Evolutionary conservation across 2,797 vertebrate genomes (phyloP), one percentile per base, ranked within the genome.

Genomic region (Lindbergichthys nudifrons): DNA sequence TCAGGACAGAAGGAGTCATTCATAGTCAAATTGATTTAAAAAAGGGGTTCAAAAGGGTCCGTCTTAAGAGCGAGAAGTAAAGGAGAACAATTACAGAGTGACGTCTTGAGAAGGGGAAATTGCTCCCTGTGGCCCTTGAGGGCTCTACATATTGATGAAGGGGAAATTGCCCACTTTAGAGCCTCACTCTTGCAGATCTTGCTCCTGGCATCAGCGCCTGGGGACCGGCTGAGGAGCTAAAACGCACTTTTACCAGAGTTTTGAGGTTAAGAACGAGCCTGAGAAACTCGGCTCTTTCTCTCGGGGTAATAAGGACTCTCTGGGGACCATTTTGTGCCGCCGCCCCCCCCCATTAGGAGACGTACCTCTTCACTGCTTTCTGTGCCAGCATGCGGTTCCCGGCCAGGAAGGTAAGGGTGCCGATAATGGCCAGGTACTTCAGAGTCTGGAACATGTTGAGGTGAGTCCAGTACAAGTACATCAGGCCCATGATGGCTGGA

Each of bases 361-460:
- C 88, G 75, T 93, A 99, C 98, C 98, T 94, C 94, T 99, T 99
- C 26, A 99, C 95, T 85, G 98, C 98, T 92, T 99, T 99, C 81
- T 98, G 97, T 79, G 98, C 98, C 88, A 99, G 93, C 98, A 99
- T 99, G 80, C 97, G 97, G 90, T 99, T 99, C 72, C 98, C 98
- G 54, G 97, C 97, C 46, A 99, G 95, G 95, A 99, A 99, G 1
- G 98, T 99, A 71, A 99, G 79, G 4, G 94, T 95, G 19, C 98
- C 97, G 26, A 99, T 91, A 88, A 99, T 94, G 60, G 98, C 97
- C 93, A 99, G 93, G 90, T 99, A 99, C 92, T 99, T 98, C 77
- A 99, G 92, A 18, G 98, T 99, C 94, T 99, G 98, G 94, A 99
- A 99, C 98, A 99, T 99, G 95, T 99, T 95, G 80, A 99, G 96